Conservation (phyloP, 2,797 vertebrate genomes). For the Epinephelus malabaricus region DNA sequence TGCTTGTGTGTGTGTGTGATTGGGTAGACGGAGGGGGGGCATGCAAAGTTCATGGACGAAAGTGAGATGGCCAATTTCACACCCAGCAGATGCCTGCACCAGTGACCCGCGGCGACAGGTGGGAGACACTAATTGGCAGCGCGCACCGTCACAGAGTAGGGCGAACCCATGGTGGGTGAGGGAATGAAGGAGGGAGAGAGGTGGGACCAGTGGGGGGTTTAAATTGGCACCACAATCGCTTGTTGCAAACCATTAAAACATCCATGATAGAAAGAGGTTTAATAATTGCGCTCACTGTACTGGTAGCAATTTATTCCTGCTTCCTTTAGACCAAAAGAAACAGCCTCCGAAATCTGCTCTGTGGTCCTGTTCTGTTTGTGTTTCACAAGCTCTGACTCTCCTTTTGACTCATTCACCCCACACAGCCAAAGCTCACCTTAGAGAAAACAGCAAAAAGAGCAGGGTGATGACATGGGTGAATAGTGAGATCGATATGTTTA, state of each 20-base stretch:
- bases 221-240: constrained; percentile 9
- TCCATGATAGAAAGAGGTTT: constrained; percentile 7
- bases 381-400: neutral
- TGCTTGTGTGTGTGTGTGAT: neutral
- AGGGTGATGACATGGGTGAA: constrained; percentile 39
- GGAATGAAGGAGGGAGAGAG: constrained; percentile 30
- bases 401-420: constrained; percentile 8
- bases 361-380: neutral
- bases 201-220: constrained; percentile 5
- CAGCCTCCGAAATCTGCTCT: neutral
- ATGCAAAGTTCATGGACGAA: constrained; percentile 77
- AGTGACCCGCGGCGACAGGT: constrained; percentile 80
- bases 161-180: constrained; percentile 42
- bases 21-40: neutral
- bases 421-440: constrained; percentile 1
- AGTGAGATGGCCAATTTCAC: constrained; percentile 81
- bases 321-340: neutral
- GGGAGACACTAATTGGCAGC: constrained; percentile 80
- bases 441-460: constrained; percentile 29
- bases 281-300: neutral
- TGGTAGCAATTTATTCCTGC: constrained; percentile 1
- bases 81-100: constrained; percentile 78
- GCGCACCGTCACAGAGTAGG: constrained; percentile 39
- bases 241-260: constrained; percentile 23
- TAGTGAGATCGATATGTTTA: constrained; percentile 55